Percentiles rank a stretch among this genome's conserved stretches.
Conservation (phyloP, 2,797 vertebrate species). For the Clarias pachynema region DNA sequence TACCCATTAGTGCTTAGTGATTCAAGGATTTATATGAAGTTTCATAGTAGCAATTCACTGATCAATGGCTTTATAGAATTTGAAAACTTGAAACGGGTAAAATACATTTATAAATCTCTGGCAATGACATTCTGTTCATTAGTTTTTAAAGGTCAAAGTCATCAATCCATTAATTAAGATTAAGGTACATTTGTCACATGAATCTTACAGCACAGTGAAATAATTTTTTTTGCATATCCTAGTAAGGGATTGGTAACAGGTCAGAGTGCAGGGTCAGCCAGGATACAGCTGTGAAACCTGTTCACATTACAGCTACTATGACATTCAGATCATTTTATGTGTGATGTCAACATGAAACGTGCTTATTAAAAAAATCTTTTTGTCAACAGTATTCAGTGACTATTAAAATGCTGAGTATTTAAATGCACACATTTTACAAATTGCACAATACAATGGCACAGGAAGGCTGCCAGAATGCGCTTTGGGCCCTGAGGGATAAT, state of each 20-base stretch:
- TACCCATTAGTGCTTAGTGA: neutral
- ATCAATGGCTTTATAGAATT: neutral
- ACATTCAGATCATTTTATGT: constrained; percentile 1
- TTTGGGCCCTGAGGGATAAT: constrained; percentile 63
- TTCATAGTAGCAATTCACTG: neutral
- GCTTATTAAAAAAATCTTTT: neutral
- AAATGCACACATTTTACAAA: constrained; percentile 7
- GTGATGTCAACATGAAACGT: neutral
- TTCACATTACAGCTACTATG: neutral
- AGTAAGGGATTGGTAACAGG: too few relatives aligned
- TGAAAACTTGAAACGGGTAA: neutral
- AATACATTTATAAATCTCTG: neutral
- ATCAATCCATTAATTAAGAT: neutral
- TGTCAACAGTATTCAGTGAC: neutral
- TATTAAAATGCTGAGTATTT: constrained; percentile 29
- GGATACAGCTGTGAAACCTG: neutral
- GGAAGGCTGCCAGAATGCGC: constrained; percentile 51
- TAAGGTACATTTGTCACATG: too few relatives aligned
- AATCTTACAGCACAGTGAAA: too few relatives aligned
- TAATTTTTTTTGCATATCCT: too few relatives aligned
- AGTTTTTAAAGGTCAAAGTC: neutral
- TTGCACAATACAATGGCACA: constrained; percentile 40
- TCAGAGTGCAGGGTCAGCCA: too few relatives aligned
- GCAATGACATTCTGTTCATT: neutral
- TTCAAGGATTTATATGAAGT: neutral